phyloP scores from a whole-genome alignment of 2,113 vertebrate genomes.

The Leptosomus discolor region DNA sequence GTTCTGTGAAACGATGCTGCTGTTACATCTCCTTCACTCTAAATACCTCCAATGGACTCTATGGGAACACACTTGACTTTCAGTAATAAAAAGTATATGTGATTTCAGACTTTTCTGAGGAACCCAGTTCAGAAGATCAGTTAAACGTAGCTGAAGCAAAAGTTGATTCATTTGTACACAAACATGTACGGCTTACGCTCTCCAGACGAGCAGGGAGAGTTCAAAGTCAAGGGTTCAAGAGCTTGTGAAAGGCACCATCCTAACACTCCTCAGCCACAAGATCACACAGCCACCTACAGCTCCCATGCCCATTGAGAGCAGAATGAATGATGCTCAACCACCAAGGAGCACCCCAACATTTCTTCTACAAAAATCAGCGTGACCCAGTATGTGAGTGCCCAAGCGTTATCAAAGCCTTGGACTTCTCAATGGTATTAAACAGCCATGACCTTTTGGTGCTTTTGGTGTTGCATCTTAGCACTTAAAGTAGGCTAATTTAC shows the following conservation, averaged over 20 bases:
- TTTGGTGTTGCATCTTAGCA: neutral
- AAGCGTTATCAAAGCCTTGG: neutral
- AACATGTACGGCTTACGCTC: rapidly evolving
- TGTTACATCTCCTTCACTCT: constrained; percentile 43
- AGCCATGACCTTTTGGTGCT: neutral
- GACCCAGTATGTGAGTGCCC: neutral
- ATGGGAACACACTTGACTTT: constrained; percentile 9
- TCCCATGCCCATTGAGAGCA: neutral
- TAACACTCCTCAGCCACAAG: neutral
- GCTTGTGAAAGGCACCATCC: neutral
- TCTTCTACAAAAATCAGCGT: neutral
- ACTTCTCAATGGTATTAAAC: neutral
- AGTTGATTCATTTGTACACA: neutral
- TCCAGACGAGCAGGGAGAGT: neutral
- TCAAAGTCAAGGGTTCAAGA: neutral
- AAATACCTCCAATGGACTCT: constrained; percentile 39
- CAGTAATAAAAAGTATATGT: neutral
- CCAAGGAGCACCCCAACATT: neutral
- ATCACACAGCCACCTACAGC: neutral
- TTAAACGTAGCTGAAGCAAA: neutral
- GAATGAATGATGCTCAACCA: rapidly evolving
- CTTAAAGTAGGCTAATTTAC: neutral
- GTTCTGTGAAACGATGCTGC: constrained; percentile 64
- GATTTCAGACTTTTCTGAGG: neutral
- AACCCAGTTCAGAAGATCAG: neutral